A percentile compares a stretch with the other conserved stretches of the same genome.
phyloP scores from a whole-genome alignment of 2,888 invertebrate genomes.

The Eurytoma adleriae region DNA sequence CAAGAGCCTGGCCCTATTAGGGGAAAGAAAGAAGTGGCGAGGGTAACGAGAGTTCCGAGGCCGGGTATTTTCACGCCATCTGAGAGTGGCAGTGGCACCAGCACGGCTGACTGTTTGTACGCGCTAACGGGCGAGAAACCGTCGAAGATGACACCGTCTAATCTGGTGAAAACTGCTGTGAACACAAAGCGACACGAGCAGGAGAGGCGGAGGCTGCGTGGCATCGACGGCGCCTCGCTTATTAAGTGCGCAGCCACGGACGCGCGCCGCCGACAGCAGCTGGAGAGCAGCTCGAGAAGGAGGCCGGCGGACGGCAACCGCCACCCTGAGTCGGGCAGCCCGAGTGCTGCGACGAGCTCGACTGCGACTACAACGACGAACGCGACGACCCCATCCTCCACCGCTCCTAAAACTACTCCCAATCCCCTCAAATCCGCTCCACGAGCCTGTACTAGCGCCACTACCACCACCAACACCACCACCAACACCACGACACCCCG shows the following conservation, averaged over 20 bases:
- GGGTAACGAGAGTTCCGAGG: conserved; percentile 62
- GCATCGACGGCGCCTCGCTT: conserved; percentile 70
- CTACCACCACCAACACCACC: conserved; percentile 71
- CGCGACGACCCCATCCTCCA: conserved; percentile 8
- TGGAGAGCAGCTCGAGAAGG: conserved; percentile 48
- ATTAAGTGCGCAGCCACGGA: conserved; percentile 74
- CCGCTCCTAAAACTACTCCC: conserved; percentile 56
- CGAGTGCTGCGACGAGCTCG: conserved; percentile 6
- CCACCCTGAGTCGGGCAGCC: conserved; percentile 71
- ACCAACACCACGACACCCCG: conserved; percentile 77
- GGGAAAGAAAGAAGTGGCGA: conserved; percentile 50
- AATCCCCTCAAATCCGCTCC: conserved; percentile 72
- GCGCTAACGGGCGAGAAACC: conserved; percentile 64
- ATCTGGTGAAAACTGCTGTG: conserved; percentile 82
- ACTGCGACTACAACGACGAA: conserved; percentile 9
- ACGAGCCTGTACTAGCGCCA: conserved; percentile 75
- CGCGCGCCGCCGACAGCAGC: conserved; percentile 56
- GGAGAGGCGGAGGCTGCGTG: conserved; percentile 78
- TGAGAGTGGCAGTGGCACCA: conserved; percentile 51
- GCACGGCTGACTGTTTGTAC: conserved; percentile 46
- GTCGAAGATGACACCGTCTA: conserved; percentile 79
- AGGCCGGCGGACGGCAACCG: conserved; percentile 14
- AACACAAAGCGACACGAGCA: conserved; percentile 80
- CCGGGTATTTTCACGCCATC: conserved; percentile 71
- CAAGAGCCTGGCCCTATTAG: conserved; percentile 22